phyloP scores from a whole-genome alignment of 2,113 vertebrate species.

The Pedionomus torquatus region DNA sequence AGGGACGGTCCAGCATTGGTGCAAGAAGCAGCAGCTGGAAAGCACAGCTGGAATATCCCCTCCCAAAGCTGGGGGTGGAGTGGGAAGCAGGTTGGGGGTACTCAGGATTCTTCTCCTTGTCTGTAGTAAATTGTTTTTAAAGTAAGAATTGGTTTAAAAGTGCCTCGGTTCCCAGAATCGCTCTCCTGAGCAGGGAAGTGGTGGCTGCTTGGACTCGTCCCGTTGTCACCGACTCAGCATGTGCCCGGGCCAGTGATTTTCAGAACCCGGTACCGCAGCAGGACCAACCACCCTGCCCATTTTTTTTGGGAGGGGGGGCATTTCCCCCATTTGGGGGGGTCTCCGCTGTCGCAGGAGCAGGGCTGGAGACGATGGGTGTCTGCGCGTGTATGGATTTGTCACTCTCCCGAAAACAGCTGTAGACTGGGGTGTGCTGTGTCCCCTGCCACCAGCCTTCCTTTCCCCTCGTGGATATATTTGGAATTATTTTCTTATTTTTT shows the following conservation, averaged over 20 bases:
- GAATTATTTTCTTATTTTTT: neutral
- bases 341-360: accelerated
- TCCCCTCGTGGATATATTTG: neutral
- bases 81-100: too few relatives aligned
- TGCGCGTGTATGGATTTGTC: neutral
- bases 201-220: accelerated
- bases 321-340: accelerated
- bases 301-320: neutral
- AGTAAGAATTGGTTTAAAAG: slow-evolving; percentile 59
- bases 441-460: neutral
- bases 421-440: slow-evolving; percentile 39
- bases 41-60: neutral
- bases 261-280: neutral
- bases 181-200: neutral
- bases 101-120: neutral
- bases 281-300: neutral
- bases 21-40: neutral
- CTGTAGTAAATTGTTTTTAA: neutral
- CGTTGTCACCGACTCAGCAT: neutral
- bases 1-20: neutral
- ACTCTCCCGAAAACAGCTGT: neutral
- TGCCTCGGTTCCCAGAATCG: slow-evolving; percentile 64
- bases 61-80: neutral
- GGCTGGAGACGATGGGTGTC: neutral
- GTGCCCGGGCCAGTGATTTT: neutral